These are phyloP conservation scores for Enteromius mattozi DNA, from an alignment of 2,797 vertebrate species.

Conservation along the genomic window DNA sequence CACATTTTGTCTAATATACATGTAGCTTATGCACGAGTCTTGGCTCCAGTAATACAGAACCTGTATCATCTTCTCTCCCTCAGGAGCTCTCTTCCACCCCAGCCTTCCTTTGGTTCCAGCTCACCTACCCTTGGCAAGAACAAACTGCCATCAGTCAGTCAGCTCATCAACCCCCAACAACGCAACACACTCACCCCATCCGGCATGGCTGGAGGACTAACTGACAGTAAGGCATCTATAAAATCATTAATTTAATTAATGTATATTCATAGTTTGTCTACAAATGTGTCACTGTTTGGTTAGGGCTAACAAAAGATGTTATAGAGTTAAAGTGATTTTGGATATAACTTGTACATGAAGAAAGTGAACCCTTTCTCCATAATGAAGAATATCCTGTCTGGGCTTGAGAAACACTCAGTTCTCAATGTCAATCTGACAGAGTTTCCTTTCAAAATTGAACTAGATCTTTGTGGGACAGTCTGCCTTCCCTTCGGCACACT, in stretches of 20 bases:
- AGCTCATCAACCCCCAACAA: slow-evolving; percentile 98
- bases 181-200: slow-evolving; percentile 94
- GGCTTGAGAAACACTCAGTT: slow-evolving; percentile 59
- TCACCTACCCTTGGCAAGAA: slow-evolving; percentile 95
- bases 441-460: slow-evolving; percentile 64
- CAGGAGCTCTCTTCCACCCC: slow-evolving; percentile 90
- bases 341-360: background rate
- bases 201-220: slow-evolving; percentile 89
- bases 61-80: slow-evolving; percentile 62
- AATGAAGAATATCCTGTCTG: slow-evolving; percentile 61
- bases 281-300: background rate
- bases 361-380: background rate
- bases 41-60: slow-evolving; percentile 51
- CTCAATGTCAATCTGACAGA: slow-evolving; percentile 54
- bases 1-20: background rate
- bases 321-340: background rate
- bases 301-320: background rate
- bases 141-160: slow-evolving; percentile 98
- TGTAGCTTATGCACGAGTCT: background rate
- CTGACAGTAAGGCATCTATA: slow-evolving; percentile 88
- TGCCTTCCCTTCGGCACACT: slow-evolving; percentile 44
- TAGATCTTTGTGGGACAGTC: slow-evolving; percentile 69
- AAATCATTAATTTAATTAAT: background rate
- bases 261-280: background rate
- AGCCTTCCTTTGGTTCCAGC: slow-evolving; percentile 86